Conservation (phyloP, 2,113 vertebrate genomes). For the Centropristis striata region DNA sequence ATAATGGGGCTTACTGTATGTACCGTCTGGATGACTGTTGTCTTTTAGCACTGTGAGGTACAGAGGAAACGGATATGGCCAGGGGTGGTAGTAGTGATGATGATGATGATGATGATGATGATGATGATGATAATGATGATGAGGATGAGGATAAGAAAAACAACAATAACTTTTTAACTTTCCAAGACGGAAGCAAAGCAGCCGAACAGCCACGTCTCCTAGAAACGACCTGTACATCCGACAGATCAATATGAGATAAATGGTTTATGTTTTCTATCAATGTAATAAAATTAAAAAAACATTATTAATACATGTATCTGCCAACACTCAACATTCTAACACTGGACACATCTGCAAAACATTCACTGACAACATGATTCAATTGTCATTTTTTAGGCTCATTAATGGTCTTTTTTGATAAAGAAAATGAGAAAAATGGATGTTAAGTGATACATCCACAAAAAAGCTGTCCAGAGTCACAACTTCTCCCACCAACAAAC, state of each 20-base stretch:
- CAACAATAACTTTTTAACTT: background rate
- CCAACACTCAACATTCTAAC: background rate
- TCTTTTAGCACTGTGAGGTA: slow-evolving; percentile 70
- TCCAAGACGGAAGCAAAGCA: background rate
- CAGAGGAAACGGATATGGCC: slow-evolving; percentile 74
- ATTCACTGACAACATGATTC: background rate
- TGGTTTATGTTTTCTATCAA: background rate
- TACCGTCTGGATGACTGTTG: slow-evolving; percentile 65
- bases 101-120: slow-evolving; percentile 54
- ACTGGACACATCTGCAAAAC: background rate
- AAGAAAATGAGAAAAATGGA: too few relatives aligned
- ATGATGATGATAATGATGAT: slow-evolving; percentile 34
- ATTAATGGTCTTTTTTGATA: too few relatives aligned
- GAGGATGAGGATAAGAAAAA: slow-evolving; percentile 4
- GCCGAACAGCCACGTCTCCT: background rate
- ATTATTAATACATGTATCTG: too few relatives aligned
- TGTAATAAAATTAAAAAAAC: background rate
- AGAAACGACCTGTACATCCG: background rate
- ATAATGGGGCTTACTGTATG: slow-evolving; percentile 70
- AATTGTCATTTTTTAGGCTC: too few relatives aligned
- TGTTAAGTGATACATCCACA: too few relatives aligned
- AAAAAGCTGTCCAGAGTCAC: too few relatives aligned
- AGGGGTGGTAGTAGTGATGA: slow-evolving; percentile 41
- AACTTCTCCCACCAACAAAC: too few relatives aligned
- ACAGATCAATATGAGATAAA: background rate